These are phyloP conservation scores for Melanotaenia parkinsoni DNA, from an alignment of 2,797 vertebrate species.

Conservation along the genomic window DNA sequence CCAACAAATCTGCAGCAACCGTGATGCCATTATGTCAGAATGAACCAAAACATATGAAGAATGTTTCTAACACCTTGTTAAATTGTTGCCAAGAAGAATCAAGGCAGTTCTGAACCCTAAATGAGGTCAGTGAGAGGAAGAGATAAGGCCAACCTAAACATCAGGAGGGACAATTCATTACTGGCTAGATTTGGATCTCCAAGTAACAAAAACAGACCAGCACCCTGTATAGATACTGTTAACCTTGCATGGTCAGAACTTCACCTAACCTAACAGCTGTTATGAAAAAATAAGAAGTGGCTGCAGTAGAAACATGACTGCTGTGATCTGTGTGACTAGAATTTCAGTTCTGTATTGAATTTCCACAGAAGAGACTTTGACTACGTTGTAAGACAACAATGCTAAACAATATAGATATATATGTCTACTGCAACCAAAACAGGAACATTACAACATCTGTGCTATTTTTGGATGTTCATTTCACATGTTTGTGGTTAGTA, in stretches of 20 bases:
- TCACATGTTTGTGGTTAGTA: slow-evolving; percentile 10
- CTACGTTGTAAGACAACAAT: not conserved
- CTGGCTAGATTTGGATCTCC: not conserved
- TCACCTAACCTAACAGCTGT: not conserved
- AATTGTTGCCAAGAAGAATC: no score
- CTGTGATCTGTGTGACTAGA: slow-evolving; percentile 14
- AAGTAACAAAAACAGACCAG: slow-evolving; percentile 6
- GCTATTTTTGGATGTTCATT: slow-evolving; percentile 40
- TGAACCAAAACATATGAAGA: slow-evolving; percentile 3
- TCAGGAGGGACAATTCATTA: no score
- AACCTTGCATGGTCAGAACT: not conserved
- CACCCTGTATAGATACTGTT: not conserved
- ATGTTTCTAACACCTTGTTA: no score
- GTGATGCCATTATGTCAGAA: slow-evolving; percentile 8
- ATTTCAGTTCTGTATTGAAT: slow-evolving; percentile 59
- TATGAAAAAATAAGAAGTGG: slow-evolving; percentile 45
- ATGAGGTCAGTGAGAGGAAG: no score
- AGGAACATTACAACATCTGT: slow-evolving; percentile 17
- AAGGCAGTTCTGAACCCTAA: no score
- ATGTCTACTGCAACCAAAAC: not conserved
- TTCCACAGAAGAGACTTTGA: slow-evolving; percentile 29
- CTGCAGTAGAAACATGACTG: slow-evolving; percentile 18
- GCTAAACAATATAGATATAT: not conserved
- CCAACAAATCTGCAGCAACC: no score
- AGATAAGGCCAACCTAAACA: no score